phyloP scores from a whole-genome alignment of 1,140 invertebrate species.

The Bombus consobrinus region DNA sequence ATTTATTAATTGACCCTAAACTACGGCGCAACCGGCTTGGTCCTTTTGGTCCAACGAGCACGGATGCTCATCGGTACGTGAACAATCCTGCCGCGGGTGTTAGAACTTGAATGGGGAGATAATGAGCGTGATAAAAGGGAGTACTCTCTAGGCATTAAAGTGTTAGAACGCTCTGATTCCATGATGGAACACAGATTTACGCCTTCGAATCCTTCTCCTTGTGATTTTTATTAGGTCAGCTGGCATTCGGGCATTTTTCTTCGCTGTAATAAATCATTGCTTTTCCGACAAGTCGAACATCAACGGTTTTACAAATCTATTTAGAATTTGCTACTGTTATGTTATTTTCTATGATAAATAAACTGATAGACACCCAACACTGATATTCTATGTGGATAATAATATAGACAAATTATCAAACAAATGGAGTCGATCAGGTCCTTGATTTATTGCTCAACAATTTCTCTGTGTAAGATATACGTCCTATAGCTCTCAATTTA shows the following conservation, averaged over 20 bases:
- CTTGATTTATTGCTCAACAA: neutral
- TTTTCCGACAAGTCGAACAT: too few relatives aligned
- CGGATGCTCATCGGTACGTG: constrained; percentile 11
- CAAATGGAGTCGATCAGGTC: neutral
- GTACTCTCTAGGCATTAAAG: neutral
- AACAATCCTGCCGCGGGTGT: neutral
- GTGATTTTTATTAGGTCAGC: neutral
- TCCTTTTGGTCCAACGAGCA: constrained; percentile 4
- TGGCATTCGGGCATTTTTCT: neutral
- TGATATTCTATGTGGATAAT: too few relatives aligned
- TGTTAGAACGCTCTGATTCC: constrained; percentile 30
- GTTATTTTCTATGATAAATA: too few relatives aligned
- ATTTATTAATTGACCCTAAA: constrained; percentile 73
- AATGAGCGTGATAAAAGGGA: constrained; percentile 45
- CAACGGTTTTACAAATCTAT: too few relatives aligned
- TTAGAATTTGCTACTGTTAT: too few relatives aligned
- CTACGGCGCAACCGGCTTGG: constrained; percentile 47
- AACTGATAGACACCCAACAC: too few relatives aligned
- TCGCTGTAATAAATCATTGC: neutral
- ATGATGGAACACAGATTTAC: neutral
- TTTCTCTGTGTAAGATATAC: neutral
- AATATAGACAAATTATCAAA: too few relatives aligned
- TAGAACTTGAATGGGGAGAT: constrained; percentile 41
- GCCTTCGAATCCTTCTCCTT: neutral
- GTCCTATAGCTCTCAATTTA: neutral